Conservation (phyloP, 2,797 vertebrate species). For the Xerus rutilus region DNA sequence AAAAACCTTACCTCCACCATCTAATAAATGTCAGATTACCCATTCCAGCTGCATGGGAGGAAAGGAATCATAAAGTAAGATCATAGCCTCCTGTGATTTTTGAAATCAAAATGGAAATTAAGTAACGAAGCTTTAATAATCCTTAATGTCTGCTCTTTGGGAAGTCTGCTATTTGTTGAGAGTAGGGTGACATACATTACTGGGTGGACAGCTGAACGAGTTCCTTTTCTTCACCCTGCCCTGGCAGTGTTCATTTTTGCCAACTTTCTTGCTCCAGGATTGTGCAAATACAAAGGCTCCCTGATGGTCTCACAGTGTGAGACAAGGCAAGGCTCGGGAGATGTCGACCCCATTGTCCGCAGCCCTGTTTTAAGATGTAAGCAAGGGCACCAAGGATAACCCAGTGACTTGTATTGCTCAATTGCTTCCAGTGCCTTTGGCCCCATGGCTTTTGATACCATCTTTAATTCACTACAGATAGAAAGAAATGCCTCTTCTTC, state of each 20-base stretch:
- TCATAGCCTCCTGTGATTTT: conserved; percentile 56
- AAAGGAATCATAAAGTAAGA: conserved; percentile 65
- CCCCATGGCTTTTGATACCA: not conserved
- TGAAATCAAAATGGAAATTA: conserved; percentile 79
- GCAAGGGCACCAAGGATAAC: not conserved
- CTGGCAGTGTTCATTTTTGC: not conserved
- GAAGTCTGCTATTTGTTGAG: conserved; percentile 67
- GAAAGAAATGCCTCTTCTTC: not conserved
- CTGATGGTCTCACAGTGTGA: not conserved
- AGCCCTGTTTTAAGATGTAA: conserved; percentile 15
- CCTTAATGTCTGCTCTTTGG: conserved; percentile 46
- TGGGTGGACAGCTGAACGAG: not conserved
- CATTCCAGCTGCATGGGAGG: not conserved
- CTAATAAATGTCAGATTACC: conserved; percentile 71
- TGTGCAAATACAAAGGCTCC: conserved; percentile 28
- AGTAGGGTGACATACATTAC: not conserved
- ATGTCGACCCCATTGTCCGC: not conserved
- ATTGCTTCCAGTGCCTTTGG: not conserved
- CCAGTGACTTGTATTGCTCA: not conserved
- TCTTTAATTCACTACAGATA: not conserved
- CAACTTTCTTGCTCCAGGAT: not conserved
- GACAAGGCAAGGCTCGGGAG: not conserved
- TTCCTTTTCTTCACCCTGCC: not conserved
- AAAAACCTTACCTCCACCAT: conserved; percentile 53
- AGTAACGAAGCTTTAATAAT: conserved; percentile 66